Conservation (phyloP, 2,888 invertebrate genomes). For the Trypoxylon attenuatum region DNA sequence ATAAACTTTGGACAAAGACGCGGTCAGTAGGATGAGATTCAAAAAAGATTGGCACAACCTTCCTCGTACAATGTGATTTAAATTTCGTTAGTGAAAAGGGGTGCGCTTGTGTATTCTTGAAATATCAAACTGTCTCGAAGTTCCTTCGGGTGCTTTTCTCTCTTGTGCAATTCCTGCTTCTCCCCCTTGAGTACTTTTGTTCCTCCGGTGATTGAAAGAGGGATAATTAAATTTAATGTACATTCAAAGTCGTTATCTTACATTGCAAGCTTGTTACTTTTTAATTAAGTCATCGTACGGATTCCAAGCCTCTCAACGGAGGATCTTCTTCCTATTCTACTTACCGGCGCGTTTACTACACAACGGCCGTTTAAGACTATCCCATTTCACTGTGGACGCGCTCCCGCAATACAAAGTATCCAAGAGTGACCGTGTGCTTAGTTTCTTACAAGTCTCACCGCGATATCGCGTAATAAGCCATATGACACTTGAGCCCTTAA, state of each 20-base stretch:
- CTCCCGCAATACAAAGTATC: neutral
- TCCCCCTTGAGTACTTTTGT: neutral
- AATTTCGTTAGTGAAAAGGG: conserved; percentile 21
- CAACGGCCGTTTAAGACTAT: neutral
- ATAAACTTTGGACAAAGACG: neutral
- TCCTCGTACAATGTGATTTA: conserved; percentile 19
- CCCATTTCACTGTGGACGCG: neutral
- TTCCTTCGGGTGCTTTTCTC: neutral
- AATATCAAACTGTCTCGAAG: neutral
- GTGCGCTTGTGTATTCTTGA: neutral
- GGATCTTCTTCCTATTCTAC: neutral
- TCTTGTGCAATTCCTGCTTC: neutral
- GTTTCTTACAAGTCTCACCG: too few species aligned
- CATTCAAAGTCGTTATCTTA: neutral
- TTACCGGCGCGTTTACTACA: neutral
- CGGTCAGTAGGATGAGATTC: conserved; percentile 9
- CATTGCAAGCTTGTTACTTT: neutral
- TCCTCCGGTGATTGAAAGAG: neutral
- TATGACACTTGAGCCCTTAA: too few species aligned
- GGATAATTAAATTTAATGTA: conserved; percentile 1
- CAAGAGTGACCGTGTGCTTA: too few species aligned
- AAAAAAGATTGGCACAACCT: conserved; percentile 20
- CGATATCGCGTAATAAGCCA: too few species aligned
- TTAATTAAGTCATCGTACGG: neutral
- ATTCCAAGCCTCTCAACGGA: neutral